phyloP scores from a whole-genome alignment of 2,113 vertebrate genomes.

The Lycocorax pyrrhopterus region DNA sequence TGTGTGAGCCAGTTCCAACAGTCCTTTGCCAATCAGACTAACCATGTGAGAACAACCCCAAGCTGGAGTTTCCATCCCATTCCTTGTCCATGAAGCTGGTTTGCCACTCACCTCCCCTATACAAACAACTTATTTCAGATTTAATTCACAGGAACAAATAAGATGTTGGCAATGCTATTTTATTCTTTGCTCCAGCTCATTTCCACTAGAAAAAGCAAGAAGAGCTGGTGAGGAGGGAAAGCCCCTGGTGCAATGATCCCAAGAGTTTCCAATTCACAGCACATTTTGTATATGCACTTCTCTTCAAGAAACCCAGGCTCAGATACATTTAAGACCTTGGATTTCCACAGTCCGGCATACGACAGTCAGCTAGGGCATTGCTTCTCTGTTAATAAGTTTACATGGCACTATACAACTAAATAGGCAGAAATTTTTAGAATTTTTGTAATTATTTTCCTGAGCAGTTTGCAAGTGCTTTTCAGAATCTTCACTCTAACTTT shows the following conservation, averaged over 20 bases:
- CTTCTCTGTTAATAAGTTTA: background rate
- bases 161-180: background rate
- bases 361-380: background rate
- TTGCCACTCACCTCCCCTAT: background rate
- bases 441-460: slow-evolving; percentile 50
- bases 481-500: background rate
- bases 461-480: slow-evolving; percentile 16
- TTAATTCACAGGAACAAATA: background rate
- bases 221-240: background rate
- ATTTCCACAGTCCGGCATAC: background rate
- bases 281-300: background rate
- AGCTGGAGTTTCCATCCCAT: background rate
- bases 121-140: background rate
- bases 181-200: background rate
- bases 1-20: background rate
- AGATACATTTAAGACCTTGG: background rate
- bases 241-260: background rate
- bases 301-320: background rate
- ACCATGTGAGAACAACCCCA: background rate
- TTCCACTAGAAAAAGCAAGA: background rate
- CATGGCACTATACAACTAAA: background rate
- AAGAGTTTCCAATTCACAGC: background rate
- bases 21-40: background rate
- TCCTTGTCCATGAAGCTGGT: background rate
- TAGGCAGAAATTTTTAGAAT: background rate